Evolutionary conservation across 1,140 invertebrate genomes (phyloP), one percentile per base, ranked within the genome.

Genomic region (Drosophila ironensis): DNA sequence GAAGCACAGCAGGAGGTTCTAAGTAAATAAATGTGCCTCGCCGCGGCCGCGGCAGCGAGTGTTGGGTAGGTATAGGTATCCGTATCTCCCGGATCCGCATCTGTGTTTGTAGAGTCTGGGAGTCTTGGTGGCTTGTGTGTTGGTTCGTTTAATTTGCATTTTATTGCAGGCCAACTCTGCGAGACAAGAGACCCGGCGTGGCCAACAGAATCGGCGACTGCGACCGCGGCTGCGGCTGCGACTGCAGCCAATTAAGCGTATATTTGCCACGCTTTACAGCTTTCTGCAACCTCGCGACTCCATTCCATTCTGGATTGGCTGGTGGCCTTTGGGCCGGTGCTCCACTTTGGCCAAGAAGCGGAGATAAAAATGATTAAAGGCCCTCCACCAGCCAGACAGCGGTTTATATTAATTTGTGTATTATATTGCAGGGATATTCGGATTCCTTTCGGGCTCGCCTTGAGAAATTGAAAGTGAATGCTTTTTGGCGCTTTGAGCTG

Each of bases 1-100:
- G 88, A 89, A 89, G 88, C 88, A 88, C 88, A 89, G 88, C 88
- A 89, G 88, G 88, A 89, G 88, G 86, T 89, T 89, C 82, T 89
- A 89, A 89, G 87, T 89, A 89, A 89, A 89, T 89, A 89, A 89
- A 84, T 84, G 74, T 78, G 78, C 74, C 72, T 70, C 50, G 20
- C 47, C 50, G 22, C 52, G 56, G 67, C 33, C 14, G 14, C 14
- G 5, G 20, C 20, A 3, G 20, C 20, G 33, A 37, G 33, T 37
- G 14, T 22, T 5, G n/a, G n/a, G n/a, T n/a, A n/a, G 2, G 20
- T 22, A 22, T 22, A 2, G 2, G 20, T 37, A 37, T 41, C 27
- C 12, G 53, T 51, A 14, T 52, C 73, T 25, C 42, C n/a, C 16
- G 33, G 24, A 20, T 7, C 33, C 5, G 42, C 11, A 27, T 30